These are phyloP conservation scores for Forbesichthys papilliferus DNA, from an alignment of 2,113 vertebrate genomes.

Conservation along the genomic window DNA sequence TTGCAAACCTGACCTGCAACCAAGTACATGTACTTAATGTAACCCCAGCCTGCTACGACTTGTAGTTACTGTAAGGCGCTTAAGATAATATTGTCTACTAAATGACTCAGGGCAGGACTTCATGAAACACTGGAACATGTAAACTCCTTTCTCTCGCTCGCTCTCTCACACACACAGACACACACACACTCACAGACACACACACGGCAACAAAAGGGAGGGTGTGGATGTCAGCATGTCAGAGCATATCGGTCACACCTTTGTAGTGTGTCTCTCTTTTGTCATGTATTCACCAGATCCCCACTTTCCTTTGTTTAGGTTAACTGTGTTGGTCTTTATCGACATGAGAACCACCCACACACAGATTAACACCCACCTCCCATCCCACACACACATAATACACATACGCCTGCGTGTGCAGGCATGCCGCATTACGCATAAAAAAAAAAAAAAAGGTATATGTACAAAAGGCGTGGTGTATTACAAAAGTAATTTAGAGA, in stretches of 20 bases:
- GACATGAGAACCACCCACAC: constrained; percentile 42
- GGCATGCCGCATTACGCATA: constrained; percentile 24
- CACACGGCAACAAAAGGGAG: not conserved
- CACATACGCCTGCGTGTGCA: constrained; percentile 14
- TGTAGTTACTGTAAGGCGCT: no score
- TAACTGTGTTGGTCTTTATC: constrained; percentile 30
- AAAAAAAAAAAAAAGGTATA: constrained; percentile 19
- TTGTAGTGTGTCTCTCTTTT: constrained; percentile 50
- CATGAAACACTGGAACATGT: no score
- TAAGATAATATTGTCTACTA: no score
- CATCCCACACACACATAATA: constrained; percentile 10
- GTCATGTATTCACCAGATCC: constrained; percentile 37
- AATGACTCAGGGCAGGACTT: no score
- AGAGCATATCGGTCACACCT: constrained; percentile 69
- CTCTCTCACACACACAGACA: not conserved
- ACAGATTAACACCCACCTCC: constrained; percentile 30
- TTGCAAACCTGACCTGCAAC: no score
- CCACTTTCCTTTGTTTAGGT: constrained; percentile 49
- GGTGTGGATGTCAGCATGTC: constrained; percentile 52
- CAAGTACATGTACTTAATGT: no score
- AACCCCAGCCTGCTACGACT: no score
- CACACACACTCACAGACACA: not conserved
- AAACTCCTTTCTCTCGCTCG: no score
- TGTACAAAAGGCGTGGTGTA: constrained; percentile 59
- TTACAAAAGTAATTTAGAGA: constrained; percentile 35